Base-by-base conservation (phyloP, 2,888 invertebrate species). In the Adelognathus sp. region DNA sequence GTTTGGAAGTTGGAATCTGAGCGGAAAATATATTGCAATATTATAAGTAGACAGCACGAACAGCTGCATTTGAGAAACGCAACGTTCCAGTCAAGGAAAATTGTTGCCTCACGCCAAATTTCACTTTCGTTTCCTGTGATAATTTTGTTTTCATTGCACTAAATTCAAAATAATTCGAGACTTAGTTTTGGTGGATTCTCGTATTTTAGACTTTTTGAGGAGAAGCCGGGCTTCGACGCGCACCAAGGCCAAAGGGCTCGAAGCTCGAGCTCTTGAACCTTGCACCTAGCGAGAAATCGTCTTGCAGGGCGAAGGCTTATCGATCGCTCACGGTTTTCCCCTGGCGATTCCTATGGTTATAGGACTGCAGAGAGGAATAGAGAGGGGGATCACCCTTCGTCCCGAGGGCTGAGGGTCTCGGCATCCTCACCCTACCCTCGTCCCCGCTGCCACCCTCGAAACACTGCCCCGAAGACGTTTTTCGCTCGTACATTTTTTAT, bases 281-380 rank as follows among this genome's bases (percentile, higher is more conserved):
- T 78, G 81, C 79, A 82, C 87, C 87, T 85, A 81, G 81, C 77
- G 84, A 88, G 88, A 89, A 89, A 90, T 90, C 89, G 88, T 90
- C 90, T 89, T 89, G 86, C 84, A 84, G 83, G 85, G 82, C 80
- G 80, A 81, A 79, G 50, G 54, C 63, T 83, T 89, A 90, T 90
- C 89, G 90, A 90, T 90, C 88, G 84, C 80, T 27, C 58, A 7
- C 29, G 36, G n/a, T n/a, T n/a, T 77, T 81, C 81, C 81, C 80
- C 78, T 78, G 69, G 81, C 83, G 81, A 85, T 83, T 87, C 83
- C 83, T 67, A 29, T 70, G 73, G 63, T 67, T n/a, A n/a, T n/a
- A n/a, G 21, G 44, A 73, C 54, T 58, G 64, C 54, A 33, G 39
- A 58, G 50, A 73, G 72, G 50, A 67, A 75, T 44, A 50, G 75